Evolutionary conservation across 2,113 vertebrate species (phyloP), one percentile per base, ranked within the genome.

Genomic region (Oncorhynchus gorbuscha): DNA sequence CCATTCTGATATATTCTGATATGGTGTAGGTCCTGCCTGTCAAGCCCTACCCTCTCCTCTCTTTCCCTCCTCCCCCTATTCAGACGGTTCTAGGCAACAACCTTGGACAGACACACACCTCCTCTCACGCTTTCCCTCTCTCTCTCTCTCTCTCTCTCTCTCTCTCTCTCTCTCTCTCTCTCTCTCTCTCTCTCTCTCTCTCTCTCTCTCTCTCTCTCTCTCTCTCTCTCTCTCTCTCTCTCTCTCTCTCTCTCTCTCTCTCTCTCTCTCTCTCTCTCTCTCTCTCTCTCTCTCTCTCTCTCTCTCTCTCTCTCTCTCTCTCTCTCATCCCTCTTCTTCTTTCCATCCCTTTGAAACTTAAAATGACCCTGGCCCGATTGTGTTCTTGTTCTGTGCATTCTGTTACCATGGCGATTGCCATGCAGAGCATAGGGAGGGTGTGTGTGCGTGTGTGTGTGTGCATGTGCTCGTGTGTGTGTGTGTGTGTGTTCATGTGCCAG

Each of bases 371-470:
- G 76, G 80, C 78, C 69, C 11, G 71, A 81, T 80, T 88, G 86
- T 84, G 79, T 86, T 87, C 89, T 83, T 83, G 87, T 89, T 86
- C 88, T 81, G 87, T 89, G 87, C 88, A 89, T 92, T 90, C 81
- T 76, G 90, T 92, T 89, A 72, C 89, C 89, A 92, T 90, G 90
- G 90, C 65, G 88, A 92, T 86, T 86, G 75, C 87, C 84, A 85
- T 85, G 82, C 84, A 69, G 84, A 83, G 81, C 76, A 78, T 83
- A 82, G 75, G 51, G 35, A 48, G 39, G 13, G 68, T 51, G 22
- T 49, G 69, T 71, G 26, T 49, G 69, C 51, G 26, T 67, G 35
- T 9, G 20, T 18, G 13, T 66, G 61, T 8, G 64, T 28, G 64
- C 75, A 77, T 74, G 18, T 69, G 67, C 61, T 65, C 78, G 80